Evolutionary conservation across 2,797 vertebrate genomes (phyloP), one percentile per base, ranked within the genome.

Genomic region (Triplophysa yarkandensis): DNA sequence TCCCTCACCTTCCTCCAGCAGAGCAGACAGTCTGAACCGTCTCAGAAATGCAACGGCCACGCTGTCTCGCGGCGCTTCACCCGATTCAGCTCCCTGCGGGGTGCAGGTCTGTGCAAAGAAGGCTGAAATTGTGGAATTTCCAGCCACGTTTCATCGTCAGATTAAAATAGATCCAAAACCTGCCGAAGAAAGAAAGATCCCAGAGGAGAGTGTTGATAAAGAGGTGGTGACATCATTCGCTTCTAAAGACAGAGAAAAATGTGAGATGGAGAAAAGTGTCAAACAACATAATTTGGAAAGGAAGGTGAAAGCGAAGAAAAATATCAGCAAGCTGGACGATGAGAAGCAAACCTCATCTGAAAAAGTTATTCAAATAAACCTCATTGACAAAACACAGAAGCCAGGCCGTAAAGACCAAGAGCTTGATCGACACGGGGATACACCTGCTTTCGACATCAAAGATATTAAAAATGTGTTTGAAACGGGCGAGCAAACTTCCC

Each of bases 41-140:
- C 91, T 96, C 17, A 95, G 92, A 87, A 94, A 94, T 84, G 88
- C 94, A 0, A 95, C 93, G 0, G 92, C 93, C 10, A 95, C 93
- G 74, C 89, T 97, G 36, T 94, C 92, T 0, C 90, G 89, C 6
- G 91, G 89, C 2, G 74, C 91, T 23, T 92, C 92, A 10, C 91
- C 92, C 0, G 84, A 90, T 16, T 86, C 89, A 0, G 30, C 86
- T 1, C 71, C 85, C 6, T 83, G 83, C 4, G 82, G 89, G 1
- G 83, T 88, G 23, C 89, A 90, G 4, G 81, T 92, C 9, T 81
- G 84, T 4, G 93, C 94, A 65, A 95, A 89, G 84, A 94, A 90
- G 80, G 92, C 94, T 0, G 94, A 95, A 86, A 93, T 95, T 39
- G 84, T 96, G 70, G 89, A 92, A 57, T 92, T 93, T 30, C 94